Conservation (phyloP, 2,888 invertebrate genomes). For the Pheosia gnoma region DNA sequence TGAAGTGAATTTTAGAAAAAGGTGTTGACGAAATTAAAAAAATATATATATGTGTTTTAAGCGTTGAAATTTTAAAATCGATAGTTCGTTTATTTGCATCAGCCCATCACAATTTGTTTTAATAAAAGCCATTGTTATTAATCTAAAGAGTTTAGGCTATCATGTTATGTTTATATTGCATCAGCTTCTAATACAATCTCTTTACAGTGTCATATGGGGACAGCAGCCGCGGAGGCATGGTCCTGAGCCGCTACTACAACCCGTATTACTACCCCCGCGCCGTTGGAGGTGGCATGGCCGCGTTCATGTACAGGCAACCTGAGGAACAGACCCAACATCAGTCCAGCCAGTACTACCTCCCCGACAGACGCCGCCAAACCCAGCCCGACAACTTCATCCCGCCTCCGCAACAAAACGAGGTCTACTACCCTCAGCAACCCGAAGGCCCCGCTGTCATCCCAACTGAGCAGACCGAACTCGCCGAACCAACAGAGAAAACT, state of each 20-base stretch:
- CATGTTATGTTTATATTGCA: neutral
- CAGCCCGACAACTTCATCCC: constrained; percentile 58
- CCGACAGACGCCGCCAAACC: constrained; percentile 73
- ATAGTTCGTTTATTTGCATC: too few relatives aligned
- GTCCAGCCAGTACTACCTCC: constrained; percentile 69
- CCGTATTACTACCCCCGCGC: constrained; percentile 68
- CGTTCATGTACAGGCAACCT: constrained; percentile 70
- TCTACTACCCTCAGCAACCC: constrained; percentile 64
- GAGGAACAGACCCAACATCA: constrained; percentile 51
- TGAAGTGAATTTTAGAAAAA: neutral
- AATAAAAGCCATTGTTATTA: too few relatives aligned
- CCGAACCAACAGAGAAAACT: constrained; percentile 64
- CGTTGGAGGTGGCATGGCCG: constrained; percentile 68
- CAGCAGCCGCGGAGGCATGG: constrained; percentile 70
- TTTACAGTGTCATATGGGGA: constrained; percentile 73
- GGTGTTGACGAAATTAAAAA: too few relatives aligned
- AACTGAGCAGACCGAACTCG: constrained; percentile 60
- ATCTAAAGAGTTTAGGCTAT: too few relatives aligned
- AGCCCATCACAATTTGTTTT: too few relatives aligned
- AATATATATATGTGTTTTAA: too few relatives aligned
- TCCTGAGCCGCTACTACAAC: constrained; percentile 75
- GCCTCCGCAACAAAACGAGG: constrained; percentile 74
- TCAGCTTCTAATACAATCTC: neutral
- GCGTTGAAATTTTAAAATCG: too few relatives aligned
- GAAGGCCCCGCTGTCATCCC: constrained; percentile 49